Evolutionary conservation across 1,140 invertebrate genomes (phyloP).

Genomic region (Palaemon carinicauda): DNA sequence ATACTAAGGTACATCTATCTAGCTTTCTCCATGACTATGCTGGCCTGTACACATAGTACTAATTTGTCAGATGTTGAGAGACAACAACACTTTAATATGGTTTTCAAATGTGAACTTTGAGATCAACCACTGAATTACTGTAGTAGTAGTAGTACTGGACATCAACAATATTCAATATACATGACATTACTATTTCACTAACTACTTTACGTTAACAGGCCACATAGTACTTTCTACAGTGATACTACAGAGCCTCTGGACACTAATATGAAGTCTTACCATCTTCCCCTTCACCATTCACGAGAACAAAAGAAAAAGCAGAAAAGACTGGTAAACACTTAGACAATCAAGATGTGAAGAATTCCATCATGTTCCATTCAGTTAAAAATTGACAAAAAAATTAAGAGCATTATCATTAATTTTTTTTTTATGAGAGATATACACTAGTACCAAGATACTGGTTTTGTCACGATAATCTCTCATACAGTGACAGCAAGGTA

Average conservation of each 20-base stretch:
- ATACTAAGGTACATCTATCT: constrained; percentile 56
- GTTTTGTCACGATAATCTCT: no score
- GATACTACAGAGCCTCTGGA: constrained; percentile 52
- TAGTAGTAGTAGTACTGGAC: constrained; percentile 3
- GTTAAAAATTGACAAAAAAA: no score
- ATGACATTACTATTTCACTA: constrained; percentile 2
- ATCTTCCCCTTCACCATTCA: constrained; percentile 58
- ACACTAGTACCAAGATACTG: no score
- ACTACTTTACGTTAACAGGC: constrained; percentile 43
- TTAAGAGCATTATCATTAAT: no score
- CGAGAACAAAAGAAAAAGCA: constrained; percentile 54
- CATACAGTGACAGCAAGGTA: no score
- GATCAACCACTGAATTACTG: background rate
- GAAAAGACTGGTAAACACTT: constrained; percentile 58
- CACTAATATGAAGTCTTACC: constrained; percentile 56
- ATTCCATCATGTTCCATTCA: constrained; percentile 46
- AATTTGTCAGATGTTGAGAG: constrained; percentile 14
- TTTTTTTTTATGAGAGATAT: no score
- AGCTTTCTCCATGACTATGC: constrained; percentile 45
- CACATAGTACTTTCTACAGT: constrained; percentile 57
- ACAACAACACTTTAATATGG: background rate
- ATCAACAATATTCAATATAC: constrained; percentile 25
- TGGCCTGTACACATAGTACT: constrained; percentile 44
- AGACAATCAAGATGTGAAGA: constrained; percentile 51
- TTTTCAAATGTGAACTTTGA: background rate